A percentile compares a stretch with the other conserved stretches of the same genome.
These are phyloP conservation scores for Cervus canadensis DNA, from an alignment of 2,113 vertebrate genomes.

Conservation along the genomic window DNA sequence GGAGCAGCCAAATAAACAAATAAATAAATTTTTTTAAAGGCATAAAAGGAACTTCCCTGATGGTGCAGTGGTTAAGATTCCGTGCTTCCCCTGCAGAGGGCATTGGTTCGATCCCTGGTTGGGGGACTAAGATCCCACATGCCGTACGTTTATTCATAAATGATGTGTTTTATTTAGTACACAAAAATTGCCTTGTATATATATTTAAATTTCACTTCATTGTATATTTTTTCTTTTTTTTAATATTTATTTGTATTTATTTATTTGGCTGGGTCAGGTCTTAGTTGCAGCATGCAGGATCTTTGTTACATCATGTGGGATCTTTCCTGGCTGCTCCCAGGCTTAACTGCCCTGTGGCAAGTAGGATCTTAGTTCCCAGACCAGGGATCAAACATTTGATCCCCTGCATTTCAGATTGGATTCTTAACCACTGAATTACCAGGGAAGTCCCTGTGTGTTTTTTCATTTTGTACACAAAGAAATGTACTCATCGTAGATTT, in stretches of 20 bases:
- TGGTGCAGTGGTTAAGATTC: neutral
- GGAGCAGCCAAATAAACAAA: neutral
- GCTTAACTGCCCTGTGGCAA: neutral
- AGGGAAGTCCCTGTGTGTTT: neutral
- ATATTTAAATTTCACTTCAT: slow-evolving; percentile 62
- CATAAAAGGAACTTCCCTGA: neutral
- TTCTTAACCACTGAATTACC: neutral
- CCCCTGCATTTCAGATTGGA: neutral
- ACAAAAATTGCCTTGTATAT: slow-evolving; percentile 66
- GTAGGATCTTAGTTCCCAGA: neutral
- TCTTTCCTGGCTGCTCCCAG: neutral
- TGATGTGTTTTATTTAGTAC: neutral
- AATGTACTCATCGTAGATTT: slow-evolving; percentile 72
- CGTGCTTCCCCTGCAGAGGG: neutral
- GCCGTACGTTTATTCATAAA: neutral
- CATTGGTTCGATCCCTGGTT: neutral
- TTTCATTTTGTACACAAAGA: slow-evolving; percentile 70
- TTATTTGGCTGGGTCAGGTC: neutral
- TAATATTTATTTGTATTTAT: neutral
- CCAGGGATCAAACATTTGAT: neutral
- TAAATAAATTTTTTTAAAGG: neutral
- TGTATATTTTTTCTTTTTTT: slow-evolving; percentile 60
- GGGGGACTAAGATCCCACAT: neutral
- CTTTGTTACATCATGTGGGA: neutral
- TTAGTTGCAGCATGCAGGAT: neutral